Conservation (phyloP, 1,140 invertebrate genomes). For the Zaprionus taronus region DNA sequence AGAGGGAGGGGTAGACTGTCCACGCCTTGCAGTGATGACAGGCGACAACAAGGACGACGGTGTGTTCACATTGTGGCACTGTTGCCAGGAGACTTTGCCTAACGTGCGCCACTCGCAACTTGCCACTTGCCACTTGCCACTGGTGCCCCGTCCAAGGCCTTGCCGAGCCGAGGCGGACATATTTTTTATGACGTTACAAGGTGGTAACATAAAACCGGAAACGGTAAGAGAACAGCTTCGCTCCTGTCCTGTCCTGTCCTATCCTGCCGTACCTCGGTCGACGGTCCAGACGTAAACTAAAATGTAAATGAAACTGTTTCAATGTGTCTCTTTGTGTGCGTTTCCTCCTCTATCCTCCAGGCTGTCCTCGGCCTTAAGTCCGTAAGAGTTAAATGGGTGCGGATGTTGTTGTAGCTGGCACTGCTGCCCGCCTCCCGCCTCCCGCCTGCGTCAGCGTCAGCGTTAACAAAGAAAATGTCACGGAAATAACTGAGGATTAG, state of each 20-base stretch:
- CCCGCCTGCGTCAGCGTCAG: conserved; percentile 12
- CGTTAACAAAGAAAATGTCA: conserved; percentile 78
- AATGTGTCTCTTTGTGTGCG: conserved; percentile 37
- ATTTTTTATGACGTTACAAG: conserved; percentile 68
- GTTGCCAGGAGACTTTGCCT: conserved; percentile 34
- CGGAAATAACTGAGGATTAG: conserved; percentile 80
- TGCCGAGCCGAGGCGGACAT: conserved; percentile 30
- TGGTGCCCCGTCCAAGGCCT: conserved; percentile 21
- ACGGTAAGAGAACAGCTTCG: conserved; percentile 15
- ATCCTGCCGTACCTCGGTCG: background rate
- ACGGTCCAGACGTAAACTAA: conserved; percentile 57
- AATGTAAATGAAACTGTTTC: conserved; percentile 76
- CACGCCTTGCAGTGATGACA: conserved; percentile 25
- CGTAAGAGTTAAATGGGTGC: conserved; percentile 68
- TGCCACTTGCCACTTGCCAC: background rate
- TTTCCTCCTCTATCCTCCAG: conserved; percentile 14
- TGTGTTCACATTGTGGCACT: conserved; percentile 14
- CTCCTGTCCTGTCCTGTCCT: background rate
- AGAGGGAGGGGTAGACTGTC: background rate
- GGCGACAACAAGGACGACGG: conserved; percentile 25
- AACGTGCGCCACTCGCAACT: conserved; percentile 29
- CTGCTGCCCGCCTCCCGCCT: too few species aligned
- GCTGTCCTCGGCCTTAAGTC: conserved; percentile 23
- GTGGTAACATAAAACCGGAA: conserved; percentile 72
- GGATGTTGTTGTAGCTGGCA: conserved; percentile 30